A percentile compares a stretch with the other conserved stretches of the same genome.
These are phyloP conservation scores for Ciconia nigra DNA, from an alignment of 2,797 vertebrate species.

Conservation along the genomic window DNA sequence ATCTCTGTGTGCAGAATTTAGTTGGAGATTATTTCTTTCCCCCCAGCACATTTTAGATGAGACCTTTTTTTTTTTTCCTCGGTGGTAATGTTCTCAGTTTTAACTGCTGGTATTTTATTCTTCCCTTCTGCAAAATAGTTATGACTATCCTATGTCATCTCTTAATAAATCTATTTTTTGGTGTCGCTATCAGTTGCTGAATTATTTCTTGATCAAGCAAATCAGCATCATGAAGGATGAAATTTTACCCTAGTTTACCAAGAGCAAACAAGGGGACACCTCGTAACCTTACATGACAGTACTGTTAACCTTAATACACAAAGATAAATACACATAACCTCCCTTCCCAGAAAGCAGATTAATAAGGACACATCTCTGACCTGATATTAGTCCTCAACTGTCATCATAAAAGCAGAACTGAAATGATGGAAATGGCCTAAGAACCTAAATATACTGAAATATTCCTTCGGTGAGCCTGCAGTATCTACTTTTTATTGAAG, in stretches of 20 bases:
- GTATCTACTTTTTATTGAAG: neutral
- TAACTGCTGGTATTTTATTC: neutral
- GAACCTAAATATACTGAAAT: neutral
- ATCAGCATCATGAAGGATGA: neutral
- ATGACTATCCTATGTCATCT: neutral
- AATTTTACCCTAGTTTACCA: neutral
- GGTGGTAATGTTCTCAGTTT: neutral
- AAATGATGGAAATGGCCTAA: neutral
- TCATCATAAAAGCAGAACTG: neutral
- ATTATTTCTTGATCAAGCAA: neutral
- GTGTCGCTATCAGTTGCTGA: neutral
- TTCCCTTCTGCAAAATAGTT: neutral
- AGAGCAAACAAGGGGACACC: neutral
- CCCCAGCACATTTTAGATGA: neutral
- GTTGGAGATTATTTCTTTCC: neutral
- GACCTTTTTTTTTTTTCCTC: neutral
- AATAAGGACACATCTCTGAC: neutral
- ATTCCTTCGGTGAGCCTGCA: neutral
- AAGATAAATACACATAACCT: neutral
- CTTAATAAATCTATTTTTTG: neutral
- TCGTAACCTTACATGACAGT: neutral
- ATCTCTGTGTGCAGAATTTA: neutral
- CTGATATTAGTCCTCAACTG: neutral
- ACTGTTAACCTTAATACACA: neutral
- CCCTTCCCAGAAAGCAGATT: neutral